Conservation (phyloP, 1,140 invertebrate genomes). For the Eumeta japonica region DNA sequence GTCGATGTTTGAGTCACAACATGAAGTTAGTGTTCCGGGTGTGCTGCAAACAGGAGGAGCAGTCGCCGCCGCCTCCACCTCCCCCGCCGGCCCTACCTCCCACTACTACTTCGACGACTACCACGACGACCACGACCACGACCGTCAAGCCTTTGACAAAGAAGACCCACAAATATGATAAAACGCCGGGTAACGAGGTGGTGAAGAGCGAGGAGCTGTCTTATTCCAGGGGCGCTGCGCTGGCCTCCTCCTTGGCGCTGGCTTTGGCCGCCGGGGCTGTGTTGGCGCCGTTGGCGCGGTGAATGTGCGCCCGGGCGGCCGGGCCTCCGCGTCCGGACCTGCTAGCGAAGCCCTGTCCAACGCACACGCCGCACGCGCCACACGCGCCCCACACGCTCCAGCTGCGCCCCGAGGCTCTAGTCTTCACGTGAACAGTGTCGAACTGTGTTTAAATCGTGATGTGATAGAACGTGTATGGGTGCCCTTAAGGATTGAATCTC, state of each 20-base stretch:
- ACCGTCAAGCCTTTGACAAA: slow-evolving; percentile 55
- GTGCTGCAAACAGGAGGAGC: slow-evolving; percentile 72
- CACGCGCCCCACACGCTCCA: slow-evolving; percentile 40
- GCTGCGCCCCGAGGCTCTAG: slow-evolving; percentile 42
- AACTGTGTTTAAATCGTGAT: no score
- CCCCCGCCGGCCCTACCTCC: slow-evolving; percentile 55
- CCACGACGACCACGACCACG: slow-evolving; percentile 39
- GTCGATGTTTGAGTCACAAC: slow-evolving; percentile 86
- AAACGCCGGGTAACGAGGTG: slow-evolving; percentile 86
- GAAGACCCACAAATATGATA: slow-evolving; percentile 75
- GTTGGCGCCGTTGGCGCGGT: slow-evolving; percentile 47
- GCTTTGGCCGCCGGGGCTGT: slow-evolving; percentile 43
- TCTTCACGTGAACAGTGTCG: slow-evolving; percentile 49
- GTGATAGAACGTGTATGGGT: no score
- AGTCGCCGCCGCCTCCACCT: slow-evolving; percentile 51
- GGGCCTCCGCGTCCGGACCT: slow-evolving; percentile 37
- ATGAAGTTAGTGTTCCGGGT: slow-evolving; percentile 97
- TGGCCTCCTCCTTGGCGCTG: slow-evolving; percentile 41
- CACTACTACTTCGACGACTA: slow-evolving; percentile 55
- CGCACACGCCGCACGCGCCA: slow-evolving; percentile 39
- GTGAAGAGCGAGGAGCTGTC: slow-evolving; percentile 90
- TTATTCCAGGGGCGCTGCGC: slow-evolving; percentile 56
- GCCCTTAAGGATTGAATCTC: no score
- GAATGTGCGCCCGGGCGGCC: slow-evolving; percentile 48
- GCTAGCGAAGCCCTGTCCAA: slow-evolving; percentile 38